phyloP scores from a whole-genome alignment of 2,113 vertebrate genomes.

The Salvator merianae region DNA sequence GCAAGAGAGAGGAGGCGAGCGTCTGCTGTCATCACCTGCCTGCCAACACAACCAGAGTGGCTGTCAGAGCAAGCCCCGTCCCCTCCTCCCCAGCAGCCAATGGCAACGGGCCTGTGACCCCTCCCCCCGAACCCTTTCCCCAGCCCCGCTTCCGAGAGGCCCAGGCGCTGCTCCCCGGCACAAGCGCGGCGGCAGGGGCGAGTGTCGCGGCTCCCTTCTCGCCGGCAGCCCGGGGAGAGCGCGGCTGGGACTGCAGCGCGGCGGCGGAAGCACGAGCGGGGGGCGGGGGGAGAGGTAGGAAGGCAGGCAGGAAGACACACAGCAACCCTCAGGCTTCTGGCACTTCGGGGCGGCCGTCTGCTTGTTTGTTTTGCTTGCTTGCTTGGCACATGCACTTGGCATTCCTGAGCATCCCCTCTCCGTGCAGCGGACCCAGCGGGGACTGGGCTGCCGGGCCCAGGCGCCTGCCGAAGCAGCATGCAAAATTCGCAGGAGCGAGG shows the following conservation, averaged over 20 bases:
- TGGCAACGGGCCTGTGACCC: conserved; percentile 70
- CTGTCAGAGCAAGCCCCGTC: conserved; percentile 76
- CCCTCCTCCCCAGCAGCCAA: conserved; percentile 82
- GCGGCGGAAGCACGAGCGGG: background rate
- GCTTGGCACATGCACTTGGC: conserved; percentile 37
- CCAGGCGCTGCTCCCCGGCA: conserved; percentile 39
- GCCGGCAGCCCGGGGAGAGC: no score
- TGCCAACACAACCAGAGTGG: conserved; percentile 64
- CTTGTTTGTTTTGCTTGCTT: background rate
- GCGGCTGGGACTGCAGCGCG: background rate
- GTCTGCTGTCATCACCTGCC: background rate
- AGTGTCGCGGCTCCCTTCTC: no score
- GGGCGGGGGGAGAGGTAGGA: no score
- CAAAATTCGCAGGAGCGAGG: conserved; percentile 53
- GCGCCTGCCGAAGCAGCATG: conserved; percentile 44
- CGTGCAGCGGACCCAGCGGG: conserved; percentile 22
- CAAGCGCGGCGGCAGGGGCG: no score
- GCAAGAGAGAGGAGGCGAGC: background rate
- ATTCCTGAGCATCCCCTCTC: conserved; percentile 37
- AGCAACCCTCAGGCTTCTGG: background rate
- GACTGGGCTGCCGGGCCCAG: background rate
- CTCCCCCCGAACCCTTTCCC: conserved; percentile 74
- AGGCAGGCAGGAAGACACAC: background rate
- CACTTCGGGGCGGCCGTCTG: no score
- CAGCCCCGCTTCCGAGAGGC: conserved; percentile 63